Conservation (phyloP, 1,140 invertebrate species). For the Temnothorax nylanderi region DNA sequence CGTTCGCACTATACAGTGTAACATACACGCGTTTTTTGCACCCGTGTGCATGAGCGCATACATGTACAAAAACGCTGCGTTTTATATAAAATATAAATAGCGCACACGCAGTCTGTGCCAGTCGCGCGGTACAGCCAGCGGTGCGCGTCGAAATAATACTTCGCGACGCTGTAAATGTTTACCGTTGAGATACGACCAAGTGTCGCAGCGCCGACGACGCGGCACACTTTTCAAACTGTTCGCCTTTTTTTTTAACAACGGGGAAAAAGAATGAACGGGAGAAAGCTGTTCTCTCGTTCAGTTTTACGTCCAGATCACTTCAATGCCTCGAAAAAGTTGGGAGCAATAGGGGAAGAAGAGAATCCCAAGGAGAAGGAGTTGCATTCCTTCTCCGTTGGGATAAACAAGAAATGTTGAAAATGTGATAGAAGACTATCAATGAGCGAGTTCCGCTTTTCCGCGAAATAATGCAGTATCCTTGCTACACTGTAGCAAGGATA, state of each 20-base stretch:
- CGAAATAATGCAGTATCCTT: conserved; percentile 2
- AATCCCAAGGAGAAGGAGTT: conserved; percentile 1
- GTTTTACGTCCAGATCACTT: conserved; percentile 43
- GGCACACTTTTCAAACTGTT: conserved; percentile 42
- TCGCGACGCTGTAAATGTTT: conserved; percentile 44
- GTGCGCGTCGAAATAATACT: conserved; percentile 53
- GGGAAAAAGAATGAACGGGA: conserved; percentile 4
- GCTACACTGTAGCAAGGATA: no score
- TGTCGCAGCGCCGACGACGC: conserved; percentile 26
- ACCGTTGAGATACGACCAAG: conserved; percentile 35
- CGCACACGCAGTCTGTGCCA: neutral
- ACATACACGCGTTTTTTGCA: neutral
- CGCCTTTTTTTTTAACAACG: conserved; percentile 40
- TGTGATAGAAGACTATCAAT: conserved; percentile 20
- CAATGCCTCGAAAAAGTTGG: conserved; percentile 49
- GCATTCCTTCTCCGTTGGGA: conserved; percentile 15
- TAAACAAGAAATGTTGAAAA: conserved; percentile 38
- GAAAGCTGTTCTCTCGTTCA: conserved; percentile 10
- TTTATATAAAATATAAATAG: conserved; percentile 58
- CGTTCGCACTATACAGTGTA: neutral
- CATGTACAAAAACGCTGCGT: neutral
- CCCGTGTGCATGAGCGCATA: neutral
- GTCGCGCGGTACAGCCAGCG: neutral
- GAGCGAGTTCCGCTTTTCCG: conserved; percentile 10
- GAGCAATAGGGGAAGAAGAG: conserved; percentile 1